These are phyloP conservation scores for Haliaeetus leucogaster DNA, from an alignment of 2,113 vertebrate species.

Conservation along the genomic window DNA sequence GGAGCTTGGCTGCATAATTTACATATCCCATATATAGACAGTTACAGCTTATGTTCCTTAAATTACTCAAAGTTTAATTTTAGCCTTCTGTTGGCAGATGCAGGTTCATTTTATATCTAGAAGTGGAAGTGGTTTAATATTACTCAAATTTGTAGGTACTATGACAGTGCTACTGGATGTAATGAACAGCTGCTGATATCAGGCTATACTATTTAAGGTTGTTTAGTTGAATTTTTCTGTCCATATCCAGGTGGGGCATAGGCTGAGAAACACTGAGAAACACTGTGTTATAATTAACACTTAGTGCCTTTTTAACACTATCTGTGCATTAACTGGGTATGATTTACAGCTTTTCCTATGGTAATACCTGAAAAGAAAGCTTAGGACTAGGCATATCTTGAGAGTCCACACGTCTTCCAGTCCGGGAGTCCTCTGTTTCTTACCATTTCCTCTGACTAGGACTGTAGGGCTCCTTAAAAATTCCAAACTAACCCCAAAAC, in stretches of 20 bases:
- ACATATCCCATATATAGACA: neutral
- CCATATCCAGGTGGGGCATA: neutral
- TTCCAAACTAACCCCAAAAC: neutral
- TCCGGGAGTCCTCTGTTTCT: neutral
- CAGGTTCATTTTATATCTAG: neutral
- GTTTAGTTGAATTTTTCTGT: neutral
- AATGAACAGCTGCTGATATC: neutral
- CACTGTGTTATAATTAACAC: neutral
- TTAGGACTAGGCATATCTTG: neutral
- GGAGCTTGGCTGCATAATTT: neutral
- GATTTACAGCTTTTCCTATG: neutral
- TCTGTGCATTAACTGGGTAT: neutral
- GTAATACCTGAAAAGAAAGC: neutral
- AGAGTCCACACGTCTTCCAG: neutral
- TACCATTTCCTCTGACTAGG: neutral
- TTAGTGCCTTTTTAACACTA: neutral
- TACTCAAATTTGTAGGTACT: neutral
- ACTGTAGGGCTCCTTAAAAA: neutral
- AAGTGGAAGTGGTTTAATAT: neutral
- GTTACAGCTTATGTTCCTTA: neutral
- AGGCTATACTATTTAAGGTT: neutral
- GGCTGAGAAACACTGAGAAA: neutral
- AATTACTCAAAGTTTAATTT: neutral
- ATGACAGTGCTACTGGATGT: accelerated
- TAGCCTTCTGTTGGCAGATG: neutral